Evolutionary conservation across 2,113 vertebrate species (phyloP), one percentile per base, ranked within the genome.

Genomic region (Pygoscelis antarcticus): DNA sequence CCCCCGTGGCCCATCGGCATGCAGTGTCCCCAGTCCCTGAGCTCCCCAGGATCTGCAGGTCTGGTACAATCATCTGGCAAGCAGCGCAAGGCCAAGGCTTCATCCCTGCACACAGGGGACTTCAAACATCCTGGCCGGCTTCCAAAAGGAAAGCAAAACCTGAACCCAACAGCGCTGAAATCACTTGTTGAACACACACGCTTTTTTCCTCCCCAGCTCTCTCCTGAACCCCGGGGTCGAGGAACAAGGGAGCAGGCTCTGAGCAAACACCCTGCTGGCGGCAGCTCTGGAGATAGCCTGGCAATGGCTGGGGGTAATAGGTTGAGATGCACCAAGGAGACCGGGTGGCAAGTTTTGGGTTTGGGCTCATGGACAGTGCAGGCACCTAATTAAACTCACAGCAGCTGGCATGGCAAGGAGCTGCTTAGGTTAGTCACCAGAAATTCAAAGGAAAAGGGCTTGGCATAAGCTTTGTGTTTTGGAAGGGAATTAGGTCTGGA

Each of bases 1-100:
- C 5, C 4, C 0, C 23, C 1, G 0, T 22, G 16, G 16, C 49
- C 29, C 1, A 0, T 1, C 26, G 27, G 34, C 2, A 1, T 14
- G 32, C 3, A 0, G 3, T n/a, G 30, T 14, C n/a, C 9, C n/a
- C 2, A 3, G 1, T 29, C 16, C 16, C 26, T 0, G 6, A 27
- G 15, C 13, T 68, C 44, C 30, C 36, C 1, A 2, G 25, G 21
- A 7, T 69, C 64, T 60, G 14, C 21, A 62, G 7, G 11, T 55
- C 44, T 5, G 1, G 3, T 17, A 32, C 19, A 49, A 46, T 30
- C 15, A 8, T 17, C 20, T 1, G 0, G 27, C 9, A 38, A 64
- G 54, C 26, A 64, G 32, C 16, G 1, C 3, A 20, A 38, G n/a
- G 22, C 11, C 42, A 58, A 15, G 21, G 7, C 34, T 80, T 72